phyloP scores from a whole-genome alignment of 2,888 invertebrate species.

The Frankliniella intonsa region DNA sequence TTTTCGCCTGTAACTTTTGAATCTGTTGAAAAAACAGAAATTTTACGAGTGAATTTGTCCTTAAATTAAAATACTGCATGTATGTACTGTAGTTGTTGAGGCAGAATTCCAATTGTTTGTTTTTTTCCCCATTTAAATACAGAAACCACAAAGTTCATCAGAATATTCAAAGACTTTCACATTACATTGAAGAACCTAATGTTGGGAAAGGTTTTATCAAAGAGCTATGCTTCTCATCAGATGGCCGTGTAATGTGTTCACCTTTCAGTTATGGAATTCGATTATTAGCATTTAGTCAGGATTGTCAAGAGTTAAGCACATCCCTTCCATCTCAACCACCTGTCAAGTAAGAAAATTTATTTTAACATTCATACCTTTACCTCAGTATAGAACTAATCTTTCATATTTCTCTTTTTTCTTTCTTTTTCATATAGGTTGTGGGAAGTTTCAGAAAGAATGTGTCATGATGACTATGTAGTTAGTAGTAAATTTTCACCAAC shows the following conservation, averaged over 20 bases:
- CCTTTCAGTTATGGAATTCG: slow-evolving; percentile 81
- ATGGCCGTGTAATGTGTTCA: slow-evolving; percentile 82
- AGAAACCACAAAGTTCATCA: slow-evolving; percentile 53
- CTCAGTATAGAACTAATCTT: neutral
- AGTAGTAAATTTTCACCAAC: slow-evolving; percentile 86
- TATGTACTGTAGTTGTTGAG: neutral
- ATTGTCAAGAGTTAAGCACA: slow-evolving; percentile 72
- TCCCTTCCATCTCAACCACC: slow-evolving; percentile 54
- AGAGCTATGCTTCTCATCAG: slow-evolving; percentile 81
- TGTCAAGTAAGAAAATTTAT: slow-evolving; percentile 36
- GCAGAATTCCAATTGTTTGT: neutral
- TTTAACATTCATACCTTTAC: neutral
- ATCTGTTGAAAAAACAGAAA: no score
- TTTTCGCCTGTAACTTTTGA: no score
- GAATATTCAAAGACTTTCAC: slow-evolving; percentile 73
- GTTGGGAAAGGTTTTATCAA: slow-evolving; percentile 82
- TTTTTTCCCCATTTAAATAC: neutral
- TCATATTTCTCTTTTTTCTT: neutral
- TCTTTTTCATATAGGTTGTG: neutral
- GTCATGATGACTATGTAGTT: slow-evolving; percentile 78
- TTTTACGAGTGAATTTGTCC: no score
- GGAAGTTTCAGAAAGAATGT: slow-evolving; percentile 46
- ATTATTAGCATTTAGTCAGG: slow-evolving; percentile 71
- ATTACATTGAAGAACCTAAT: slow-evolving; percentile 80
- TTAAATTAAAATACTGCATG: no score